Base-by-base conservation (phyloP, 2,797 vertebrate species). In the Cirrhinus mrigala region DNA sequence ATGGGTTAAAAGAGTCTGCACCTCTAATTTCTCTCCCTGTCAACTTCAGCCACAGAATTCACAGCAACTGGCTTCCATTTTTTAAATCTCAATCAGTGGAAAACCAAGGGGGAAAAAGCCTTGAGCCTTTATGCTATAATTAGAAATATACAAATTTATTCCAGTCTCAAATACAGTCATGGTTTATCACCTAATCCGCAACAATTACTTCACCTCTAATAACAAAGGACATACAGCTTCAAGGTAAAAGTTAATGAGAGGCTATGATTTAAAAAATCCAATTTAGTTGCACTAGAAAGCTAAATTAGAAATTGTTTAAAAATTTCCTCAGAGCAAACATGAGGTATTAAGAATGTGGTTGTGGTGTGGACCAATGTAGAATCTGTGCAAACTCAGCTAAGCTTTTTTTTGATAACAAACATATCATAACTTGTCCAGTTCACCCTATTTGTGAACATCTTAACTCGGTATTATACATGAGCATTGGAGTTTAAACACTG, bases 1-100 rank as follows among this genome's bases (percentile, higher is more conserved):
- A 24, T 40, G 82, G 90, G 90, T 91, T 90, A 89, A 90, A 87
- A 81, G 54, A 87, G 70, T 77, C 54, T 83, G 81, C 22, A 50
- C 70, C 68, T 83, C 86, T 86, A 74, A 86, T 88, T 86, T 83
- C 52, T 89, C 79, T 80, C 48, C 79, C 85, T 87, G 88, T 88
- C 88, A 90, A 85, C 82, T 82, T 85, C 66, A 71, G 74, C n/a
- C 54, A 74, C 52, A 22, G 60, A 77, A 81, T 86, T 73, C 64
- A 62, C 37, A 80, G 52, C 75, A 18, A 44, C 84, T 81, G 50
- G 58, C 16, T 69, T 71, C 66, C 74, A 82, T 64, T 54, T 54
- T 73, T 79, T 81, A 87, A 87, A 90, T 77, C 85, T 86, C 82
- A 87, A 86, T 87, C 87, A 80, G 84, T 24, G 40, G 29, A 71